Percentiles rank a stretch among this genome's conserved stretches.
These are phyloP conservation scores for Malurus melanocephalus DNA, from an alignment of 2,113 vertebrate species.

Conservation along the genomic window DNA sequence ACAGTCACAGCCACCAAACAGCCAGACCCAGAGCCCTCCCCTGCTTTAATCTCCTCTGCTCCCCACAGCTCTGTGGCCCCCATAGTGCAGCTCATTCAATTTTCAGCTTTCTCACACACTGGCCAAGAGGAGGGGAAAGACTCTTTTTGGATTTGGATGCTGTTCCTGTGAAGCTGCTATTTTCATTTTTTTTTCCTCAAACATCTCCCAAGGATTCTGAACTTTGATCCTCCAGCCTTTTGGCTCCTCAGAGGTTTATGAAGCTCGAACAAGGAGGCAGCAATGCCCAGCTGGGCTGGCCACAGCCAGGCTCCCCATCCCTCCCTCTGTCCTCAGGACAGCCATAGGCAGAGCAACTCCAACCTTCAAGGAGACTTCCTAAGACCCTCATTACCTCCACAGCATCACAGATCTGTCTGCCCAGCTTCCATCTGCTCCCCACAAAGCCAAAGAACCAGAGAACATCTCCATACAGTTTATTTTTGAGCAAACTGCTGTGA, in stretches of 20 bases:
- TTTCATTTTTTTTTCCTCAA: neutral
- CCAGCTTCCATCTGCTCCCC: neutral
- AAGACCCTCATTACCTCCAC: neutral
- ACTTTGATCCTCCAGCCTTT: neutral
- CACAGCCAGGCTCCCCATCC: neutral
- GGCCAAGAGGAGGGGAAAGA: neutral
- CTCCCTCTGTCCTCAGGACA: neutral
- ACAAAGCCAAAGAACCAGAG: neutral
- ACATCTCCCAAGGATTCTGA: neutral
- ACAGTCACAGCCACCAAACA: neutral
- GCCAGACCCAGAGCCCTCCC: neutral
- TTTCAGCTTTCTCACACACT: neutral
- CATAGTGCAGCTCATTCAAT: neutral
- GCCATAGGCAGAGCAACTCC: neutral
- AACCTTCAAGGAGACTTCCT: neutral
- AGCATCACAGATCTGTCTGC: neutral
- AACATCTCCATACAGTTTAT: neutral
- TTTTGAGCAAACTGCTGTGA: neutral
- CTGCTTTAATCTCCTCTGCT: neutral
- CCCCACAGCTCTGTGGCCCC: neutral
- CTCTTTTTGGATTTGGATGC: neutral
- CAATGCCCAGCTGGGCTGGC: slow-evolving; percentile 6
- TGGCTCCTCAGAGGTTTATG: neutral
- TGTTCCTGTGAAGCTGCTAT: neutral
- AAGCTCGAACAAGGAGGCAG: neutral